phyloP scores from a whole-genome alignment of 2,113 vertebrate genomes.

The Puntigrus tetrazona region DNA sequence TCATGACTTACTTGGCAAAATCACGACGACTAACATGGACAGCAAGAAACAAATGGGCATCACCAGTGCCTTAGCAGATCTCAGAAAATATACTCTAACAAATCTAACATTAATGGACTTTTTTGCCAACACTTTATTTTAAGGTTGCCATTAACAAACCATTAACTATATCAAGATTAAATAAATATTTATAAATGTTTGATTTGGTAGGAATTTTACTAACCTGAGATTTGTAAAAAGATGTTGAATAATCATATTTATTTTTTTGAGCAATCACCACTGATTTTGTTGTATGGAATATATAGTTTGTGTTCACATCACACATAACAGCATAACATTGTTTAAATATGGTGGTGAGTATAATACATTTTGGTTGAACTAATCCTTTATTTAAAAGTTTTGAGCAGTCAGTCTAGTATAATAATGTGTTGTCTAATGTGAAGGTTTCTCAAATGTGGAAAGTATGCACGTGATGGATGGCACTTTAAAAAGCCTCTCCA shows the following conservation, averaged over 20 bases:
- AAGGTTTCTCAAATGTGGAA: not conserved
- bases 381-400: not conserved
- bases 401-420: not conserved
- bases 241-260: not conserved
- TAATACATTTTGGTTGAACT: not conserved
- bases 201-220: too few species aligned
- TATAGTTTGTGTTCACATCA: not conserved
- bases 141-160: too few species aligned
- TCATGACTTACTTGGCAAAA: too few species aligned
- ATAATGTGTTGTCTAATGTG: not conserved
- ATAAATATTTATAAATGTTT: too few species aligned
- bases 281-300: not conserved
- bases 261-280: not conserved
- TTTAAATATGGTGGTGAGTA: not conserved
- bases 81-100: not conserved
- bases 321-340: not conserved
- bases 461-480: not conserved
- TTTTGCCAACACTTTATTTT: not conserved
- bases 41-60: not conserved
- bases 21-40: too few species aligned
- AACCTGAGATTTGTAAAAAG: not conserved
- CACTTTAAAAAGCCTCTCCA: not conserved
- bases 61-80: not conserved
- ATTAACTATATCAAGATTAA: too few species aligned
- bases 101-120: not conserved